These are phyloP conservation scores for Tangara arthus DNA, from an alignment of 2,797 vertebrate genomes.

Conservation along the genomic window DNA sequence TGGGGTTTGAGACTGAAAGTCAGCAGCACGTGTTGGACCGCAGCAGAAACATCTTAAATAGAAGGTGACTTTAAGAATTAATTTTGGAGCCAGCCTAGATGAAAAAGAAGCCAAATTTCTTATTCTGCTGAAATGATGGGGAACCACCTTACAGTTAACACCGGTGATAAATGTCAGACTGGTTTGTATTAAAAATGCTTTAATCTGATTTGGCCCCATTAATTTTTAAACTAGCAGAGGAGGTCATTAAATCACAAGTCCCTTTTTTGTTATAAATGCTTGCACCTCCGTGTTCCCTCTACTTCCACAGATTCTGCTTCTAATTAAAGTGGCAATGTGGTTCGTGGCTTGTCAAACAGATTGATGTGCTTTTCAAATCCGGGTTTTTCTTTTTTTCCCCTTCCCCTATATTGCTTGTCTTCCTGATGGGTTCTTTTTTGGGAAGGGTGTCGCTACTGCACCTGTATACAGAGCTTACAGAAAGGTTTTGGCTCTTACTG, in stretches of 20 bases:
- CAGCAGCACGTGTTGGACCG: rapidly evolving
- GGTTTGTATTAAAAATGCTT: conserved; percentile 66
- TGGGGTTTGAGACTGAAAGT: neutral
- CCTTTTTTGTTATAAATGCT: conserved; percentile 72
- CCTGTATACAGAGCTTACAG: conserved; percentile 12
- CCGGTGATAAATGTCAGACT: conserved; percentile 40
- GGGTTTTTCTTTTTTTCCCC: neutral
- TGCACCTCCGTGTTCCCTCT: conserved; percentile 65
- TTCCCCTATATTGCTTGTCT: neutral
- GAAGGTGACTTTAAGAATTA: neutral
- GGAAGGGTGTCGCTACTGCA: neutral
- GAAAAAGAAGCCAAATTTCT: neutral
- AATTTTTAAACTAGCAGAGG: conserved; percentile 65
- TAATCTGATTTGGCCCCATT: conserved; percentile 67
- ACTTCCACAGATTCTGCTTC: conserved; percentile 69
- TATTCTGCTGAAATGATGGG: neutral
- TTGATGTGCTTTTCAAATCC: conserved; percentile 68
- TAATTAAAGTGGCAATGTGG: conserved; percentile 71
- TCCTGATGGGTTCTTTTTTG: neutral
- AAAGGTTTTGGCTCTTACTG: conserved; percentile 19
- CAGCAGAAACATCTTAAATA: neutral
- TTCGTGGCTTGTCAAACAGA: conserved; percentile 70
- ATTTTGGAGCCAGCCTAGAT: neutral
- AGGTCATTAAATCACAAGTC: conserved; percentile 76
- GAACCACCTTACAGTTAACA: conserved; percentile 27